Evolutionary conservation across 2,113 vertebrate genomes (phyloP).

Genomic region (Carollia perspicillata): DNA sequence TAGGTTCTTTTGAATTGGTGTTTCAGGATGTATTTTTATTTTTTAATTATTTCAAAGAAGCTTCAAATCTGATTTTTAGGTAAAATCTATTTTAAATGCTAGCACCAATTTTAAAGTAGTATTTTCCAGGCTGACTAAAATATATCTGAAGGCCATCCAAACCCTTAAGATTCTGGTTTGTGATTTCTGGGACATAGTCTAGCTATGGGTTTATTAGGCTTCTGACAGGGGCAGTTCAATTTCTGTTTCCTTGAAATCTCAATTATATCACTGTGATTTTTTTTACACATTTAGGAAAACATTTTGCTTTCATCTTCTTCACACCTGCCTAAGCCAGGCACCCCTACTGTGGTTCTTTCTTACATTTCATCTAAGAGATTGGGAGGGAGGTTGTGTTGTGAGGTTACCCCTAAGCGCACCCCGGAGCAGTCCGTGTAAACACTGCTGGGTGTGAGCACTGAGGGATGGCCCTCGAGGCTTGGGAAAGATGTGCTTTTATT

Average conservation of each 20-base stretch:
- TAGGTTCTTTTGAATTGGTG: too few species aligned
- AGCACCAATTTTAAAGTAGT: neutral
- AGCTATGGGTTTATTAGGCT: neutral
- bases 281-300: neutral
- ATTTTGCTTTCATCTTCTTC: neutral
- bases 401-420: neutral
- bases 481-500: constrained; percentile 63
- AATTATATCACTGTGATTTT: neutral
- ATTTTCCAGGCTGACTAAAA: neutral
- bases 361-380: neutral
- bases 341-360: neutral
- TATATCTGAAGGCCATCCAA: neutral
- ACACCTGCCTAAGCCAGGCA: neutral
- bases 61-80: neutral
- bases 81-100: neutral
- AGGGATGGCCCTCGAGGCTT: constrained; percentile 45
- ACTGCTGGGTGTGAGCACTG: neutral
- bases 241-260: neutral
- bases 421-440: neutral
- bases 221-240: neutral
- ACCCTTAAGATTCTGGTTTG: neutral
- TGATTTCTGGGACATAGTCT: neutral
- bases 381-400: neutral
- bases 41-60: neutral
- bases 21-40: neutral